Conservation (phyloP, 2,797 vertebrate species). For the Pagetopsis macropterus region DNA sequence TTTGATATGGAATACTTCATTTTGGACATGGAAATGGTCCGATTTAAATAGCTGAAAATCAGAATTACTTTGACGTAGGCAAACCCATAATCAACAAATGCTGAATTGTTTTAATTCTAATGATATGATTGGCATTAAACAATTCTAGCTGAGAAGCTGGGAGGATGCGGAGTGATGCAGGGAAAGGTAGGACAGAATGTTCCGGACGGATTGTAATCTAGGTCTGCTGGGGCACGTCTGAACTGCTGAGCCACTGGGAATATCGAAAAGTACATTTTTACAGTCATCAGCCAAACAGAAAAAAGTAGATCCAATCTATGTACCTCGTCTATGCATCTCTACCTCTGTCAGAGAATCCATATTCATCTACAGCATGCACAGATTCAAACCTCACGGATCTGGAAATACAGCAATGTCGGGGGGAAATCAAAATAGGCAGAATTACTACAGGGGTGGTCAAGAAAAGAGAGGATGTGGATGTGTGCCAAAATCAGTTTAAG, state of each 20-base stretch:
- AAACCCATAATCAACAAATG: constrained; percentile 1
- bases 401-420: not conserved
- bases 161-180: constrained; percentile 10
- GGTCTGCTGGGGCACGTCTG: constrained; percentile 35
- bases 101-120: constrained; percentile 1
- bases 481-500: too few species aligned
- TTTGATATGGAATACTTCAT: not conserved
- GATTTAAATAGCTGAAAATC: not conserved
- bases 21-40: not conserved
- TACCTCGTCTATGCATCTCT: not conserved
- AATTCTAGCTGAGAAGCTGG: constrained; percentile 7
- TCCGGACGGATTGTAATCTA: constrained; percentile 38
- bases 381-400: not conserved
- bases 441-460: not conserved
- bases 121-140: not conserved
- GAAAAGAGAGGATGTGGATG: not conserved
- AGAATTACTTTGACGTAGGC: not conserved
- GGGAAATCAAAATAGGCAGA: constrained; percentile 10
- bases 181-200: constrained; percentile 44
- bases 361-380: constrained; percentile 12
- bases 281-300: constrained; percentile 19
- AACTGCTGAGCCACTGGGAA: not conserved
- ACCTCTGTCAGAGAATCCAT: constrained; percentile 11
- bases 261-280: constrained; percentile 6
- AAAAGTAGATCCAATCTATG: not conserved